phyloP scores from a whole-genome alignment of 1,140 invertebrate species.

The Nymphalis io region DNA sequence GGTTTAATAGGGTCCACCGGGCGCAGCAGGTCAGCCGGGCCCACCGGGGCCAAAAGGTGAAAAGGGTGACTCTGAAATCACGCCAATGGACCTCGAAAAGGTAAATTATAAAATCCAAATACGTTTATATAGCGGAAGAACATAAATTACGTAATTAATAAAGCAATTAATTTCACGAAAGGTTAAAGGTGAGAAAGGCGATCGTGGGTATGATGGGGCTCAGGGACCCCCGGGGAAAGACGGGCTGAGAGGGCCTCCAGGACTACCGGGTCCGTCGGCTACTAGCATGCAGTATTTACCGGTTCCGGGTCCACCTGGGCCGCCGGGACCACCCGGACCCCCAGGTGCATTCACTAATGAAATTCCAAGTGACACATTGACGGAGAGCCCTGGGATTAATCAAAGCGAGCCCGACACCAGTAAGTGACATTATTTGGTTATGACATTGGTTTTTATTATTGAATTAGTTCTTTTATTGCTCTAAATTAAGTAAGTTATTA shows the following conservation, averaged over 20 bases:
- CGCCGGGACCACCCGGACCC: slow-evolving; percentile 86
- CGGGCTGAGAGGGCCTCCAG: slow-evolving; percentile 83
- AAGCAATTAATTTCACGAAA: slow-evolving; percentile 42
- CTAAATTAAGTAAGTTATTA: too few species aligned
- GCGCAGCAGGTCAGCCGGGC: slow-evolving; percentile 85
- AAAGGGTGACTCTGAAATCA: slow-evolving; percentile 84
- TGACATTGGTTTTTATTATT: neutral
- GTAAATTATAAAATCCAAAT: slow-evolving; percentile 47
- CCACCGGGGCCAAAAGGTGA: slow-evolving; percentile 84
- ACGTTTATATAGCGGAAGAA: slow-evolving; percentile 1
- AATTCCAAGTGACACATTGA: slow-evolving; percentile 58
- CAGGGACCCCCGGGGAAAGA: slow-evolving; percentile 81
- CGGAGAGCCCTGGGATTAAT: slow-evolving; percentile 69
- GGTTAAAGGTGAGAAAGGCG: slow-evolving; percentile 85
- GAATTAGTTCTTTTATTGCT: neutral
- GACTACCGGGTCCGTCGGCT: slow-evolving; percentile 85
- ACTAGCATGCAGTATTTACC: slow-evolving; percentile 19
- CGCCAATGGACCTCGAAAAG: slow-evolving; percentile 62
- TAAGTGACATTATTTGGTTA: neutral
- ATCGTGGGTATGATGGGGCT: slow-evolving; percentile 82
- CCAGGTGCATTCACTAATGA: slow-evolving; percentile 51
- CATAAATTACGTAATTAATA: slow-evolving; percentile 18
- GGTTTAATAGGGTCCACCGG: slow-evolving; percentile 83
- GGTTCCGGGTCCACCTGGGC: slow-evolving; percentile 82
- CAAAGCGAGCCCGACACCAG: slow-evolving; percentile 55